Conservation (phyloP, 1,140 invertebrate genomes). For the Psix sp. region DNA sequence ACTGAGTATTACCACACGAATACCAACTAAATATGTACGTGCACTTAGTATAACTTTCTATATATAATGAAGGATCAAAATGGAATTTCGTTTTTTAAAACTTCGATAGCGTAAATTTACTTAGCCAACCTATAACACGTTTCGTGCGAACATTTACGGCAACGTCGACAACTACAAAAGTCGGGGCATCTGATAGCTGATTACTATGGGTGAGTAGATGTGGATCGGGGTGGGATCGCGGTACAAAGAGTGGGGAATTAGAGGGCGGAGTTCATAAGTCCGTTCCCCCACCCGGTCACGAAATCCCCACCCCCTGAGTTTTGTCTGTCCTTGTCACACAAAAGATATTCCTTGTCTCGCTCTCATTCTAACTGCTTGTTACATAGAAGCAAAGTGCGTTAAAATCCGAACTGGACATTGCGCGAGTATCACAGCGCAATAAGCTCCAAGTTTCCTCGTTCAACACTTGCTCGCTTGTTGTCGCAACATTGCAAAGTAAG, state of each 20-base stretch:
- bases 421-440: conserved; percentile 73
- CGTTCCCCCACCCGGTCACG: conserved; percentile 38
- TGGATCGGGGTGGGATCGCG: conserved; percentile 26
- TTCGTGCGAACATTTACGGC: conserved; percentile 63
- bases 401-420: conserved; percentile 62
- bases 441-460: conserved; percentile 63
- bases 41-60: too few relatives aligned
- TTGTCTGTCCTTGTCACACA: conserved; percentile 11
- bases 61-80: too few relatives aligned
- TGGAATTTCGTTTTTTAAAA: conserved; percentile 30
- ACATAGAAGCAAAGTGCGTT: conserved; percentile 48
- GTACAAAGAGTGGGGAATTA: conserved; percentile 16
- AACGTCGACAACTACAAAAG: conserved; percentile 45
- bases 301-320: conserved; percentile 7
- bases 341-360: conserved; percentile 20
- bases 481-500: conserved; percentile 21
- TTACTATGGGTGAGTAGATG: conserved; percentile 20
- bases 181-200: conserved; percentile 35
- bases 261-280: conserved; percentile 55
- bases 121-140: conserved; percentile 65
- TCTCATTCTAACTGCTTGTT: conserved; percentile 6
- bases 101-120: conserved; percentile 55
- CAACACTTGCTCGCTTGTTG: conserved; percentile 32
- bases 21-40: too few relatives aligned
- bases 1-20: too few relatives aligned